phyloP scores from a whole-genome alignment of 2,113 vertebrate genomes.

The Nasalis larvatus region DNA sequence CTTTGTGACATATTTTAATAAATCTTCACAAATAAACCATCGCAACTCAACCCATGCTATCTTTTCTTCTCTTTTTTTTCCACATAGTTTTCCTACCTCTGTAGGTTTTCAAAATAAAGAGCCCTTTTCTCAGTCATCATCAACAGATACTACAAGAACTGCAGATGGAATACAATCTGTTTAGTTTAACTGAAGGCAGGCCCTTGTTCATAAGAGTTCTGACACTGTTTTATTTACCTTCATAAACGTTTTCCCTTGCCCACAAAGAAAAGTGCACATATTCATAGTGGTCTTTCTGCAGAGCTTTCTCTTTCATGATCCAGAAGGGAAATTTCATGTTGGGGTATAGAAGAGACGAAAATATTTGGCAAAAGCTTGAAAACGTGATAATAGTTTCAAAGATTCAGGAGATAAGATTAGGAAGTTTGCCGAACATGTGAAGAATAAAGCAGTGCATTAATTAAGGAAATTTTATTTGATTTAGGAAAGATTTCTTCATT shows the following conservation, averaged over 20 bases:
- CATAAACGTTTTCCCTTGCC: conserved; percentile 47
- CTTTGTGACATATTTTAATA: conserved; percentile 55
- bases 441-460: conserved; percentile 65
- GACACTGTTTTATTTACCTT: conserved; percentile 29
- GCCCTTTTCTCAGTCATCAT: conserved; percentile 29
- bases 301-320: conserved; percentile 49
- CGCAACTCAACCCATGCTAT: background rate
- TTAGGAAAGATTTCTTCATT: conserved; percentile 12
- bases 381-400: conserved; percentile 64
- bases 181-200: conserved; percentile 6
- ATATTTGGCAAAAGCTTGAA: conserved; percentile 65
- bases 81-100: conserved; percentile 34
- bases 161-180: conserved; percentile 61
- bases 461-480: conserved; percentile 64
- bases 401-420: conserved; percentile 67
- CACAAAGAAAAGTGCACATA: conserved; percentile 35
- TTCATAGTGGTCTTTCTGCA: conserved; percentile 39
- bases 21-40: conserved; percentile 56
- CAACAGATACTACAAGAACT: conserved; percentile 34
- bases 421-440: conserved; percentile 56
- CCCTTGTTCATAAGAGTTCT: conserved; percentile 38
- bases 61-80: background rate
- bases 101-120: conserved; percentile 66
- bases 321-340: conserved; percentile 40
- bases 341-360: conserved; percentile 41